A percentile compares a stretch with the other conserved stretches of the same genome.
phyloP scores from a whole-genome alignment of 2,113 vertebrate genomes.

The Podarcis cretensis region DNA sequence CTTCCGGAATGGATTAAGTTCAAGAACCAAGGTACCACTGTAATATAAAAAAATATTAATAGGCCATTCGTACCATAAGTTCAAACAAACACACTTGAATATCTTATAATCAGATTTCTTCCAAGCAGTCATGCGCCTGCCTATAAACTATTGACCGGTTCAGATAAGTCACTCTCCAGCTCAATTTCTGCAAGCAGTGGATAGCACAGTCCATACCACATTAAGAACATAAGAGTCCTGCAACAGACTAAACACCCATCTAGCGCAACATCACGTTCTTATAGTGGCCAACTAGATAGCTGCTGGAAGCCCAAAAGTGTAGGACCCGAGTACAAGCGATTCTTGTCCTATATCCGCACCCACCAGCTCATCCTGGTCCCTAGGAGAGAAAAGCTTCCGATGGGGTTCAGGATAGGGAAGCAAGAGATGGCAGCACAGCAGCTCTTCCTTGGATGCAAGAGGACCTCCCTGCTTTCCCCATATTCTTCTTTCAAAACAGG shows the following conservation, averaged over 20 bases:
- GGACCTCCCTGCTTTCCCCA: neutral
- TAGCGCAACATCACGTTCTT: too few relatives aligned
- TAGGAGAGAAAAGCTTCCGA: neutral
- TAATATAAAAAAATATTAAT: neutral
- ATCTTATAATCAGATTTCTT: neutral
- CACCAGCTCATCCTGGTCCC: neutral
- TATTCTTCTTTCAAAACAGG: neutral
- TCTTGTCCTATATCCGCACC: neutral
- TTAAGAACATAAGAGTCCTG: too few relatives aligned
- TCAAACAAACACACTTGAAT: neutral
- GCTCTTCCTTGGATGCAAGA: neutral
- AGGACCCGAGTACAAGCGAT: neutral
- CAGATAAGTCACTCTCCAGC: neutral
- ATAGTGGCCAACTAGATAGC: too few relatives aligned
- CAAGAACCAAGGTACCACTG: neutral
- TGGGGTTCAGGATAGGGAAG: neutral
- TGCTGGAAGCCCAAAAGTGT: too few relatives aligned
- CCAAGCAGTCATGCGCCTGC: neutral
- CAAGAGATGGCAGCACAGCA: neutral
- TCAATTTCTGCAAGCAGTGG: neutral
- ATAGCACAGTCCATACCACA: neutral
- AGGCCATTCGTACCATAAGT: neutral
- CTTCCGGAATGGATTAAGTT: too few relatives aligned
- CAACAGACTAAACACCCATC: too few relatives aligned
- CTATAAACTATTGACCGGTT: neutral